Base-by-base conservation (phyloP, 2,797 vertebrate species). In the Gymnoscopelus microlampas region DNA sequence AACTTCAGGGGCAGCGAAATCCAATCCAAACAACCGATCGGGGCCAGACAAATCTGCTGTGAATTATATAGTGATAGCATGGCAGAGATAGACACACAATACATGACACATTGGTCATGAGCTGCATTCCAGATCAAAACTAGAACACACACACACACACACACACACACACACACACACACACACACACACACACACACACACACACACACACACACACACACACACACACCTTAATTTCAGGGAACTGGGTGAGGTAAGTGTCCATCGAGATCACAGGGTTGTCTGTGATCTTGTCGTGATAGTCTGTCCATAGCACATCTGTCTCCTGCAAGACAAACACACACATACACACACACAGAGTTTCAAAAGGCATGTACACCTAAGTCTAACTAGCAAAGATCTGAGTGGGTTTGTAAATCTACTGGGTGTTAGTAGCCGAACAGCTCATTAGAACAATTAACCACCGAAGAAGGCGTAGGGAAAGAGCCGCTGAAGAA, bases 201-300 rank as follows among this genome's bases (percentile, higher is more conserved):
- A 23, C 8, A 39, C 54, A 58, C 44, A 58, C 26, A 65, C 24
- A 69, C 13, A 35, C 3, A 48, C 8, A 32, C 32, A 29, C 5
- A 67, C 3, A 39, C 35, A 26, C 0, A 55, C 91, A 79, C 82
- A 99, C 97, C 94, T 97, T 99, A 66, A 99, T 96, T 39, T 99
- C 98, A 4, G 98, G 96, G 73, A 99, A 98, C 77, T 98, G 96
- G 70, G 93, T 88, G 80, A 99, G 93, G 88, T 98, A 99, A 0
- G 95, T 94, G 85, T 99, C 98, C 95, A 99, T 89, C 24, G 92
- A 89, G 63, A 92, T 81, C 66, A 98, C 63, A 0, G 96, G 95
- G 77, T 95, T 94, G 85, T 99, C 98, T 15, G 95, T 90, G 84
- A 99, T 83, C 80, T 94, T 98, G 92, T 98, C 95, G 77, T 98